Evolutionary conservation across 64 coral and sea anemone species (phyloP).

Genomic region (Cladopsammia gracilis): DNA sequence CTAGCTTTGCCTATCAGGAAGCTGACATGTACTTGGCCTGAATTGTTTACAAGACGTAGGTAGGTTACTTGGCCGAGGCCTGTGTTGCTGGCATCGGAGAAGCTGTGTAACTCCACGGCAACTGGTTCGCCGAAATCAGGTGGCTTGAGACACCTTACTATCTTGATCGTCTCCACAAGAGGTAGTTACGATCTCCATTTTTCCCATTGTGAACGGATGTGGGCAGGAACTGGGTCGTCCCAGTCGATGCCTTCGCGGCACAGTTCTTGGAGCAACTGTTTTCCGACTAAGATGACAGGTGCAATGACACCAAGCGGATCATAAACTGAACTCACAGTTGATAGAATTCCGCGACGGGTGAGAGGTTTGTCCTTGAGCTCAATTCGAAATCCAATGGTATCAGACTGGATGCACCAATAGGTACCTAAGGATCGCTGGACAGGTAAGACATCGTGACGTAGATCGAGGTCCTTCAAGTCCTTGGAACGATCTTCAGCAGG

Average conservation of each 20-base stretch:
- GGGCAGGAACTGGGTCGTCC: conserved; percentile 18
- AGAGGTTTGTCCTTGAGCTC: conserved; percentile 18
- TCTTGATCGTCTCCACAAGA: too few species aligned
- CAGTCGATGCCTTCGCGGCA: neutral
- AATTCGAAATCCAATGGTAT: conserved; percentile 16
- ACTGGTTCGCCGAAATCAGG: neutral
- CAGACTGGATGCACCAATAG: conserved; percentile 35
- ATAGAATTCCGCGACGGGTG: neutral
- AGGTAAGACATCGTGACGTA: conserved; percentile 19
- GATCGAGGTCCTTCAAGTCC: conserved; percentile 49
- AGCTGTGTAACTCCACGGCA: neutral
- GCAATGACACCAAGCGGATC: neutral
- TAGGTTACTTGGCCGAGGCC: neutral
- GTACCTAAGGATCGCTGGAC: conserved; percentile 47
- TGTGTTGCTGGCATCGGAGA: neutral
- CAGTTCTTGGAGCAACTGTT: conserved; percentile 12
- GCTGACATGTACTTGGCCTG: neutral
- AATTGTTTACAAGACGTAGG: neutral
- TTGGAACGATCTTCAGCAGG: conserved; percentile 38
- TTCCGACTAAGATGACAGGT: neutral
- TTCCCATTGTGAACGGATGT: neutral
- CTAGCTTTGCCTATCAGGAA: conserved; percentile 16
- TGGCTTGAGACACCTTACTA: neutral
- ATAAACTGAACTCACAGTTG: neutral
- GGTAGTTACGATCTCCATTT: conserved; percentile 17